These are phyloP conservation scores for Anorthoa munda DNA, from an alignment of 2,888 invertebrate species.

Conservation along the genomic window DNA sequence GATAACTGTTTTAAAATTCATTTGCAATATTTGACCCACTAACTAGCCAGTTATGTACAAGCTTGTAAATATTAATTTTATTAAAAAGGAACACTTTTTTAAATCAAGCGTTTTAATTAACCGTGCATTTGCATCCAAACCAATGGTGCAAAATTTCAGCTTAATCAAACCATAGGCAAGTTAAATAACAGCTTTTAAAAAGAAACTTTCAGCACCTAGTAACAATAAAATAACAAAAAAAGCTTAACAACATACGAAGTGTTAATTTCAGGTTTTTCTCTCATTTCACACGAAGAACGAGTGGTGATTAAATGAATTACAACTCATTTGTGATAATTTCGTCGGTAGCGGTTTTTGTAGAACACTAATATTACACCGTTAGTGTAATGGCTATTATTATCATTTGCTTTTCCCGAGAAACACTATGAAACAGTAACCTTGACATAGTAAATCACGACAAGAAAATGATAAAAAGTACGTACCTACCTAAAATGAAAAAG, in stretches of 20 bases:
- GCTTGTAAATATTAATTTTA: too few species aligned
- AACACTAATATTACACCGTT: conserved; percentile 32
- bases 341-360: conserved; percentile 15
- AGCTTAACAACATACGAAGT: not conserved
- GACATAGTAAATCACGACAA: not conserved
- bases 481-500: too few species aligned
- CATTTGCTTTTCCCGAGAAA: conserved; percentile 39
- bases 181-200: not conserved
- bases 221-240: not conserved
- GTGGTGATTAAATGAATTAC: conserved; percentile 48
- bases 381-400: conserved; percentile 39
- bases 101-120: too few species aligned
- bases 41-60: too few species aligned
- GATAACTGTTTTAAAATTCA: too few species aligned
- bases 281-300: conserved; percentile 10
- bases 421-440: conserved; percentile 2
- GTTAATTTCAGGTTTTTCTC: not conserved
- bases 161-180: too few species aligned
- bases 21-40: too few species aligned
- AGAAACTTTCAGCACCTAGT: not conserved
- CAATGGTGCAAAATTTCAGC: too few species aligned
- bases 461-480: not conserved
- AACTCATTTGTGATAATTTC: conserved; percentile 53
- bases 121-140: too few species aligned
- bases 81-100: too few species aligned